A percentile compares a stretch with the other conserved stretches of the same genome.
Evolutionary conservation across 2,113 vertebrate genomes (phyloP).

Genomic region (Forbesichthys agassizii): DNA sequence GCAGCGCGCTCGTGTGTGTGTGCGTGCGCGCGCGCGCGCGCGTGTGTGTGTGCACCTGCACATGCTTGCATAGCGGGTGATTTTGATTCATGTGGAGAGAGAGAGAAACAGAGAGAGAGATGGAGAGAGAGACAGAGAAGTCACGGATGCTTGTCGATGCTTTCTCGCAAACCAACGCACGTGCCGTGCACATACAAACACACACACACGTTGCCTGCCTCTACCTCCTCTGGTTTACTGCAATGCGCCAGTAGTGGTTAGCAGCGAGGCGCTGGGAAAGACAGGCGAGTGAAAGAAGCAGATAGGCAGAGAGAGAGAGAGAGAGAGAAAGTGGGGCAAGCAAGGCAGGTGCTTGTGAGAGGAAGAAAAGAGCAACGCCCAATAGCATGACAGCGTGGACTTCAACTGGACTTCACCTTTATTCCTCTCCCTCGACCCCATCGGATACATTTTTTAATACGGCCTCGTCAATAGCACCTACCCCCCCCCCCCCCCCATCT

Average conservation of each 20-base stretch:
- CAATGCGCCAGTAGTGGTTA: slow-evolving; percentile 74
- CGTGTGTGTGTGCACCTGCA: slow-evolving; percentile 4
- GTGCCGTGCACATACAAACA: slow-evolving; percentile 10
- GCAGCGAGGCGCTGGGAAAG: slow-evolving; percentile 54
- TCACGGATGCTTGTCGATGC: slow-evolving; percentile 63
- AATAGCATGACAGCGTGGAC: neutral
- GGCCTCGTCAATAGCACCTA: slow-evolving; percentile 68
- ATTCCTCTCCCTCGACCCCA: slow-evolving; percentile 60
- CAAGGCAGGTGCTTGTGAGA: slow-evolving; percentile 20
- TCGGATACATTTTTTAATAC: slow-evolving; percentile 71
- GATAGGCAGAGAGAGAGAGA: slow-evolving; percentile 27
- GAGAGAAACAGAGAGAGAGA: slow-evolving; percentile 22
- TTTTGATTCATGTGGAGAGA: slow-evolving; percentile 68
- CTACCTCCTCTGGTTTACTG: slow-evolving; percentile 71
- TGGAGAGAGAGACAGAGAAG: slow-evolving; percentile 48
- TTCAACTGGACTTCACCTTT: slow-evolving; percentile 17
- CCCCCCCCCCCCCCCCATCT: neutral
- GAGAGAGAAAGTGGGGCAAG: neutral
- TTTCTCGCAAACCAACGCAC: slow-evolving; percentile 38
- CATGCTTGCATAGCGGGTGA: slow-evolving; percentile 27
- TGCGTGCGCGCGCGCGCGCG: slow-evolving; percentile 10
- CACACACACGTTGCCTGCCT: slow-evolving; percentile 31
- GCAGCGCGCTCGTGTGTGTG: slow-evolving; percentile 5
- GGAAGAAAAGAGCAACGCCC: neutral
- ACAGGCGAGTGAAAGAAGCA: slow-evolving; percentile 33